Evolutionary conservation across 2,888 invertebrate species (phyloP), one percentile per base, ranked within the genome.

Genomic region (Nymphalis c-album): DNA sequence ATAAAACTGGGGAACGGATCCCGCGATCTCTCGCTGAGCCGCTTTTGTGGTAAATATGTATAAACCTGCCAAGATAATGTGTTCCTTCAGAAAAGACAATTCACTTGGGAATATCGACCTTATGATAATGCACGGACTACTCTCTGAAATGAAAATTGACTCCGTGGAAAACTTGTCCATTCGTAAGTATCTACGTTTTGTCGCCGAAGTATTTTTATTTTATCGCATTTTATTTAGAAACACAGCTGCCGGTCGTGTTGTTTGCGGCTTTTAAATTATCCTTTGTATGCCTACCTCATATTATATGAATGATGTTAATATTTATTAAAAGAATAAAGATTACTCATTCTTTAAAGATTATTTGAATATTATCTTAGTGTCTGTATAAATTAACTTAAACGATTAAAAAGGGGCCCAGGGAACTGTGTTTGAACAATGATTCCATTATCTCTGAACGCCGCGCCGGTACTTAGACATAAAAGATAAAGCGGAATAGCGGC

Each of bases 1-100:
- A 92, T 91, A 92, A 92, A 91, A 91, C 90, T 80, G 81, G 83
- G 82, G 88, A 86, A 89, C 86, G 86, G 90, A 91, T 91, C 91
- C 86, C 83, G 86, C 85, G 91, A 90, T 90, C 88, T 91, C 86
- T 84, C 87, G 85, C 84, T 87, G 90, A 92, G 91, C 91, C 91
- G 91, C 88, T 92, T 91, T 91, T 90, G 91, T 90, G 91, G 91
- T 91, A 92, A 91, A 91, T 91, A 92, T 91, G 91, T 91, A 91
- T 91, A 91, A 87, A 88, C 84, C 84, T 80, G 81, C 85, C 71
- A 74, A 70, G 60, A 70, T 71, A 70, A 64, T 35, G 50, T 64
- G 53, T 72, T 53, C 71, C 22, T 55, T n/a, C 47, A 16, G 22
- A 5, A 50, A 68, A 71, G 10, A 22, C 18, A 35, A 35, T 63